Conservation (phyloP, 2,113 vertebrate species). For the Chloebia gouldiae region DNA sequence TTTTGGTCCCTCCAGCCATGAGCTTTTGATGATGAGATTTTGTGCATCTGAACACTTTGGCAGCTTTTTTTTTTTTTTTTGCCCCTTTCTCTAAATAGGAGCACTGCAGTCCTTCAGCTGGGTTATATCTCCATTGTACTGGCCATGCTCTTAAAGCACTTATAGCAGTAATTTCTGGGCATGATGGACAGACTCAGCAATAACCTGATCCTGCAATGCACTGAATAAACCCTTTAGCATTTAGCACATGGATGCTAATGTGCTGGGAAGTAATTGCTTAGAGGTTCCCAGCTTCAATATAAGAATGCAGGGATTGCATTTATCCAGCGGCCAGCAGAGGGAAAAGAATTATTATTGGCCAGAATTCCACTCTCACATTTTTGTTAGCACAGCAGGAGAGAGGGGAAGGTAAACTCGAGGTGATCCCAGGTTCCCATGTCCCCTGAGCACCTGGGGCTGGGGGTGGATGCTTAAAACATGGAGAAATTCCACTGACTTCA, state of each 20-base stretch:
- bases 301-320: constrained; percentile 66
- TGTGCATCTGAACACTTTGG: constrained; percentile 8
- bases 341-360: neutral
- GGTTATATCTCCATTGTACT: constrained; percentile 9
- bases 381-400: constrained; percentile 2
- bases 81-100: neutral
- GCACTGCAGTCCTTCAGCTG: neutral
- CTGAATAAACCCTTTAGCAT: constrained; percentile 74
- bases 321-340: neutral
- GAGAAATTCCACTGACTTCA: neutral
- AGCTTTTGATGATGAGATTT: constrained; percentile 11
- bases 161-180: constrained; percentile 58
- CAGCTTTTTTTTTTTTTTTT: neutral
- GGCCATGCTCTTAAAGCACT: constrained; percentile 61
- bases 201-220: constrained; percentile 63
- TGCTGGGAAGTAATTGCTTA: constrained; percentile 67
- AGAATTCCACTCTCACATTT: constrained; percentile 37
- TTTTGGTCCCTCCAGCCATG: neutral
- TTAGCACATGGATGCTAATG: constrained; percentile 66
- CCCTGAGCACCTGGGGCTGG: neutral
- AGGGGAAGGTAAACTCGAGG: neutral
- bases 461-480: neutral
- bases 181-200: constrained; percentile 72
- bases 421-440: neutral
- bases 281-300: constrained; percentile 63